Base-by-base conservation (phyloP, 2,113 vertebrate genomes). In the Telmatochromis sp. region DNA sequence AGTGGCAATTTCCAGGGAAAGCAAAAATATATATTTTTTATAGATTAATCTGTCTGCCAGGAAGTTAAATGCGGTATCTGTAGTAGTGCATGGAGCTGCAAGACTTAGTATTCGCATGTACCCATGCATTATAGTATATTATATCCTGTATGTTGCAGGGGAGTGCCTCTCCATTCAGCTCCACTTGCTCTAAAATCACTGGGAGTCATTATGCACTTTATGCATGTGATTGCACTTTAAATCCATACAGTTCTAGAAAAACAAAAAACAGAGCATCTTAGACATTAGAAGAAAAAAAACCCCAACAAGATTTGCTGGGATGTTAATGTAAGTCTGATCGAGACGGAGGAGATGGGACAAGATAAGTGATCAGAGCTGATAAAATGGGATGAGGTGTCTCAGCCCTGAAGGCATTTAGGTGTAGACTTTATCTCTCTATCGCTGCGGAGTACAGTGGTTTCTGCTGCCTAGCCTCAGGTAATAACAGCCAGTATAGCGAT, bases 361-460 rank as follows among this genome's bases (percentile, higher is more conserved):
- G 90, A 95, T 90, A 90, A 92, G 75, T 80, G 93, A 95, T 92
- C 63, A 85, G 83, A 87, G 92, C 87, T 87, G 95, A 94, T 95
- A 94, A 93, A 88, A 86, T 82, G 47, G 80, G 92, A 91, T 81
- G 91, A 86, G 85, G 89, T 85, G 90, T 90, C 87, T 93, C 82
- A 70, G 85, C 82, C 93, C 85, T 87, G 12, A 19, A 92, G 92
- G 90, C 85, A 60, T 87, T 85, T 82, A 90, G 70, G 85, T 93
- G 90, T 82, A 85, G 89, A 89, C 82, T 84, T 81, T 87, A 85
- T 91, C 90, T 89, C 85, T 89, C 51, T 55, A 31, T 94, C 80
- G 85, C 60, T 21, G 42, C 85, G 6, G 68, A 82, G 81, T 35
- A 73, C 68, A 87, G 87, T 80, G 31, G 47, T 83, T 93, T 79